Evolutionary conservation across 2,113 vertebrate genomes (phyloP), one percentile per base, ranked within the genome.

Genomic region (Manacus vitellinus): DNA sequence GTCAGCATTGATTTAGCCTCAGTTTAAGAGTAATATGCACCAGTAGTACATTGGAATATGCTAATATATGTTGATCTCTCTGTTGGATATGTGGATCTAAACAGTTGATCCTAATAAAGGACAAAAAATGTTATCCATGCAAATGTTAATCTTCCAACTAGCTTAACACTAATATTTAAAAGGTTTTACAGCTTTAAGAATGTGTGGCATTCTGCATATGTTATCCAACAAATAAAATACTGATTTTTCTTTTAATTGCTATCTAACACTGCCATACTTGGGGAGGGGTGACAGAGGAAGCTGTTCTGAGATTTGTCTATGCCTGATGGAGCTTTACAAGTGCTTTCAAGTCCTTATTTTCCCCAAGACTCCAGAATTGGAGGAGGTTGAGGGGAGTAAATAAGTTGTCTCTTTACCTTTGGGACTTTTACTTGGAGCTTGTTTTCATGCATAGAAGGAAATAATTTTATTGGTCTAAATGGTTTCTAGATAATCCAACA

Each of bases 101-200:
- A 87, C 79, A 90, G 77, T 58, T 81, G 91, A 76, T 95, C 72
- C 89, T 75, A 74, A 74, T 71, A 92, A 93, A 95, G 91, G 71
- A 52, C 47, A 89, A 70, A 91, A n/a, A 82, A 47, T 12, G 41
- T 41, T 71, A 58, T 62, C 90, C 58, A 6, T 89, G 85, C 73
- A 68, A 80, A 58, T 92, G 66, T 41, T 39, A 17, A 80, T 76
- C 52, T 92, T 89, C 62, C 54, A 30, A 2, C 14, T 90, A 62
- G 46, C 37, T 9, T 24, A 83, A 92, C 63, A 70, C 88, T 89
- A 79, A 55, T 67, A 46, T 78, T 92, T 86, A 17, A 66, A 90
- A 81, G 73, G 15, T 83, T 75, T 70, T 63, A 39, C 22, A 47
- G 31, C 79, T 82, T 79, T 62, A 68, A 73, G 35, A 44, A 46